Percentiles rank a stretch among this genome's conserved stretches.
These are phyloP conservation scores for Tryphoninae sp. DNA, from an alignment of 2,888 invertebrate genomes.

Conservation along the genomic window DNA sequence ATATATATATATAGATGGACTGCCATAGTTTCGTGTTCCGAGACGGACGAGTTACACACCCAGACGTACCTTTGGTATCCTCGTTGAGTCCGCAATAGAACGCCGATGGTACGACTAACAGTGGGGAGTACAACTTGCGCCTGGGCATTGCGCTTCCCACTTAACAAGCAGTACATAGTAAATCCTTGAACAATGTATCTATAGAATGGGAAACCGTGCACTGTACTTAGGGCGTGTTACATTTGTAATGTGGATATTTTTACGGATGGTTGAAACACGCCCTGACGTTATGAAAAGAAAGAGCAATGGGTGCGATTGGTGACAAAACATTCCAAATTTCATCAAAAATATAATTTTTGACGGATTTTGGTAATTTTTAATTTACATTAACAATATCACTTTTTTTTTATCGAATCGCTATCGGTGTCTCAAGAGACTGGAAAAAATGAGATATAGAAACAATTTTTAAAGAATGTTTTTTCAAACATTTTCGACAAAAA, in stretches of 20 bases:
- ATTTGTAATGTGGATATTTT: slow-evolving; percentile 1
- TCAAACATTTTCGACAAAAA: too few relatives aligned
- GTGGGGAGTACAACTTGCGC: slow-evolving; percentile 32
- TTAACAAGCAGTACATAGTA: slow-evolving; percentile 45
- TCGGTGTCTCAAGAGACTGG: too few relatives aligned
- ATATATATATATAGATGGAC: slow-evolving; percentile 15
- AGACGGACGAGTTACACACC: slow-evolving; percentile 33
- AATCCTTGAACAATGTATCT: slow-evolving; percentile 39
- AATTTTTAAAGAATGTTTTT: too few relatives aligned
- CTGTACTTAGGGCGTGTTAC: slow-evolving; percentile 24
- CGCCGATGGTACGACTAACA: slow-evolving; percentile 28
- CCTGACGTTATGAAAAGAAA: not conserved
- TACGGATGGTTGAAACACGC: not conserved
- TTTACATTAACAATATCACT: too few relatives aligned
- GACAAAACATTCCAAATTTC: too few relatives aligned
- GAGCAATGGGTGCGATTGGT: not conserved
- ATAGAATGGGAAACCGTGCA: slow-evolving; percentile 22
- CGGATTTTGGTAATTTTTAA: too few relatives aligned
- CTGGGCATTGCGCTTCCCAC: slow-evolving; percentile 34
- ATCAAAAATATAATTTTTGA: too few relatives aligned
- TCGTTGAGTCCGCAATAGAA: slow-evolving; percentile 27
- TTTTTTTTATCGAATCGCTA: too few relatives aligned
- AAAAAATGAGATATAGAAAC: too few relatives aligned
- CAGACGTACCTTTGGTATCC: slow-evolving; percentile 32
- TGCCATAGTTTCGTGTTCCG: slow-evolving; percentile 21